phyloP scores from a whole-genome alignment of 2,888 invertebrate species.

The Desoria tigrina region DNA sequence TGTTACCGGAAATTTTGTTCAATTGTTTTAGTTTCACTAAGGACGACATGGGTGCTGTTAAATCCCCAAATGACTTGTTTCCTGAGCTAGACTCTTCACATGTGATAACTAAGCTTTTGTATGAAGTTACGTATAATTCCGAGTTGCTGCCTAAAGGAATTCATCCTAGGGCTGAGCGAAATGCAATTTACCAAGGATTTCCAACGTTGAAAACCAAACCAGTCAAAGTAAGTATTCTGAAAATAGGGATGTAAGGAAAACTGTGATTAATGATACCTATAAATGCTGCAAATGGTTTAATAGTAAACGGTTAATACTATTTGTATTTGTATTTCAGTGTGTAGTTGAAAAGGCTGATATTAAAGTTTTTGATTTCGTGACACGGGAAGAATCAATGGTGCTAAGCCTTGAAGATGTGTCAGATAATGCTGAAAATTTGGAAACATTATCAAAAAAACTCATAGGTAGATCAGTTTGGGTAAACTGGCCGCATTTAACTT shows the following conservation, averaged over 20 bases:
- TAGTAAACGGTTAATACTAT: no score
- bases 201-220: constrained; percentile 84
- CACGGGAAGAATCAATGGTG: constrained; percentile 80
- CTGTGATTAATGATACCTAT: background rate
- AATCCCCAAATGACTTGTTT: constrained; percentile 60
- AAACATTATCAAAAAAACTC: constrained; percentile 65
- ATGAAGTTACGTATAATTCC: constrained; percentile 64
- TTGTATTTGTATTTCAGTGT: constrained; percentile 61
- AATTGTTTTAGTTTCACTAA: constrained; percentile 38
- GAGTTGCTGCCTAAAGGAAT: constrained; percentile 69
- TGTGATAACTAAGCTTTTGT: constrained; percentile 60
- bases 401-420: constrained; percentile 60
- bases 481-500: constrained; percentile 84
- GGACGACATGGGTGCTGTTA: constrained; percentile 47
- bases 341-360: constrained; percentile 69
- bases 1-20: no score
- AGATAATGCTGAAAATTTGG: constrained; percentile 59
- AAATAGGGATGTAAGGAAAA: background rate
- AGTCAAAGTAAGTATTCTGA: constrained; percentile 65
- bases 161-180: constrained; percentile 67
- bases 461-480: constrained; percentile 77
- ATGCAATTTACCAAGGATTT: constrained; percentile 83
- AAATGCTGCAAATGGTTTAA: background rate
- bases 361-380: constrained; percentile 84
- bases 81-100: constrained; percentile 62